Evolutionary conservation across 2,797 vertebrate species (phyloP).

Genomic region (Lophotriccus pileatus): DNA sequence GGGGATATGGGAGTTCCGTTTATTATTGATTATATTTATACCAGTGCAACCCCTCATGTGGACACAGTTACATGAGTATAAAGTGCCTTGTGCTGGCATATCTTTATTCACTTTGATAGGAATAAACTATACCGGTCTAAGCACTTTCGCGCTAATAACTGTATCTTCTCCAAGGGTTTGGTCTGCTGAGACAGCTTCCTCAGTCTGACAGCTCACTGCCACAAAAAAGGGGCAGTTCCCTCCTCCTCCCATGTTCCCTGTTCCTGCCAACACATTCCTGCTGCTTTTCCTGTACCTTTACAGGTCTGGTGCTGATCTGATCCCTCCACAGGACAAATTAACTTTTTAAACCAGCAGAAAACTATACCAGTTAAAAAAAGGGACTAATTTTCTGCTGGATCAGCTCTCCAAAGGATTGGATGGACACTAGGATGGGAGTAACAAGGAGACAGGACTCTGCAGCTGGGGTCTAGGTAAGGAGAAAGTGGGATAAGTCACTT

Average conservation of each 20-base stretch:
- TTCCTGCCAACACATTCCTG: background rate
- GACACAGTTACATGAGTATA: constrained; percentile 32
- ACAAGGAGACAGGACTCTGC: background rate
- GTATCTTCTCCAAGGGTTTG: constrained; percentile 27
- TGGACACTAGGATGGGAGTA: background rate
- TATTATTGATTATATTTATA: background rate
- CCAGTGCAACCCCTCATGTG: constrained; percentile 17
- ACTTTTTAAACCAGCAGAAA: background rate
- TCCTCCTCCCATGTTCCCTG: background rate
- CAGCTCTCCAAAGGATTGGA: background rate
- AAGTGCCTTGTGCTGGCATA: constrained; percentile 53
- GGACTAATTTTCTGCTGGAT: background rate
- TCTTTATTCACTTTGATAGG: constrained; percentile 27
- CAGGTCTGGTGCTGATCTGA: background rate
- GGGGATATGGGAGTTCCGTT: background rate
- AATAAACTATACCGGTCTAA: constrained; percentile 9
- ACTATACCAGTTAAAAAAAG: background rate
- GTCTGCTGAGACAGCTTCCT: background rate
- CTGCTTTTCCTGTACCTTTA: background rate
- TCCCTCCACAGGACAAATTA: background rate
- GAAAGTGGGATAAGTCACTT: background rate
- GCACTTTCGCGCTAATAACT: constrained; percentile 10
- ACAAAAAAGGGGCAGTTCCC: background rate
- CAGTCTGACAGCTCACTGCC: background rate
- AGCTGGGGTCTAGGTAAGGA: background rate